Conservation (phyloP, 2,797 vertebrate genomes). For the Tauraco hartlaubi region DNA sequence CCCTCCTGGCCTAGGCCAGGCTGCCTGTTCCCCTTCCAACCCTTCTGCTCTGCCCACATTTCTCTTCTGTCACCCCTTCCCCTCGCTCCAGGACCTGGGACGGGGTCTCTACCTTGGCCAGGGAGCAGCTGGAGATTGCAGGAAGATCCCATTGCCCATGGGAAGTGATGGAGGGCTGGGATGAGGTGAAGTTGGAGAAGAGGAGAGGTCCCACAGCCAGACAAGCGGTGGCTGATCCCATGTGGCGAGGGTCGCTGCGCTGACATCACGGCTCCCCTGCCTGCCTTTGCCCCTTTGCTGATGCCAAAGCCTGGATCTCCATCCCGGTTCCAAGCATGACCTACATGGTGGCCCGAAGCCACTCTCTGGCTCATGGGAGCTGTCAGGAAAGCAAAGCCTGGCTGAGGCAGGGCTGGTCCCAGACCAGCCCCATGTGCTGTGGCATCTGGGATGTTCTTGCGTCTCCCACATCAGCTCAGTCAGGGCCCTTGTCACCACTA, state of each 20-base stretch:
- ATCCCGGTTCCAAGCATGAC: background rate
- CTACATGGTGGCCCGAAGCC: background rate
- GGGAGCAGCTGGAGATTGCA: background rate
- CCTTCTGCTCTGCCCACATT: background rate
- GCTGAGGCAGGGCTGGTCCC: background rate
- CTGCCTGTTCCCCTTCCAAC: background rate
- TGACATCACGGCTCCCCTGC: rapidly evolving
- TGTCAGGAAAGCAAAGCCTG: background rate
- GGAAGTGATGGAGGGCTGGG: background rate
- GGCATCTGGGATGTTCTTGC: background rate
- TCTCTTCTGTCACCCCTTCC: background rate
- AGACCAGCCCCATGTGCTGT: background rate
- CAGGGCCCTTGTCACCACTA: background rate
- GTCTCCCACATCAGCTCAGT: background rate
- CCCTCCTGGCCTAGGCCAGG: background rate
- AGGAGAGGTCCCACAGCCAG: rapidly evolving
- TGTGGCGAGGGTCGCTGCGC: rapidly evolving
- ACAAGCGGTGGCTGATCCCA: background rate
- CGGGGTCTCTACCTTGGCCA: background rate
- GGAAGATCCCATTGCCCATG: background rate
- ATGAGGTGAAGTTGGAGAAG: background rate
- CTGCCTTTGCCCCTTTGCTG: background rate
- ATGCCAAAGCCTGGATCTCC: background rate
- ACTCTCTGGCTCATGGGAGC: background rate
- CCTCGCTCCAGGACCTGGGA: rapidly evolving